Conservation (phyloP, 2,797 vertebrate species). For the Poecilia picta region DNA sequence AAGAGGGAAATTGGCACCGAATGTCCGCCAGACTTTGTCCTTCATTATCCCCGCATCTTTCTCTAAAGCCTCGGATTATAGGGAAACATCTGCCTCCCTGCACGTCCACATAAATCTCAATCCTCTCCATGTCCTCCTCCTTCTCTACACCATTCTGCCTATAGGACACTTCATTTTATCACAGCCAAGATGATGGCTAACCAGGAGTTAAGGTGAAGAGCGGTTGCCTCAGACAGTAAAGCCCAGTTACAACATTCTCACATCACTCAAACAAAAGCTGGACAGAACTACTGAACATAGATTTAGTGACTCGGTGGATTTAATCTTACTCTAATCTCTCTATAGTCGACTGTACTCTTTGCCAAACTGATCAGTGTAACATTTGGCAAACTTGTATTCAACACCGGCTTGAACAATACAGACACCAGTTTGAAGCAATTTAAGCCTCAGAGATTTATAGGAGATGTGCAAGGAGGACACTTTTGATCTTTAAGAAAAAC, state of each 20-base stretch:
- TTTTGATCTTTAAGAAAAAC: neutral
- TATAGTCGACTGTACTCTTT: neutral
- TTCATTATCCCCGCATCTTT: constrained; percentile 25
- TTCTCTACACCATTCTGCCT: constrained; percentile 21
- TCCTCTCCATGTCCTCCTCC: constrained; percentile 22
- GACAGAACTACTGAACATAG: neutral
- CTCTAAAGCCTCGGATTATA: constrained; percentile 55
- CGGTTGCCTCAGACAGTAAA: neutral
- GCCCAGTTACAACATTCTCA: neutral
- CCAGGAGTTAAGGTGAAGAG: neutral
- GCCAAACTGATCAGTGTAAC: neutral
- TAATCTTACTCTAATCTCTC: neutral
- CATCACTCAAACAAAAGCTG: neutral
- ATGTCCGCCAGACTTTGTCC: neutral
- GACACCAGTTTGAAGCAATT: neutral
- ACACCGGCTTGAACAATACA: neutral
- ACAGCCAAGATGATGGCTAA: neutral
- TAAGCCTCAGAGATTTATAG: neutral
- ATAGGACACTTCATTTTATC: neutral
- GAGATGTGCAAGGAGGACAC: neutral
- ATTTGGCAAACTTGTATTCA: neutral
- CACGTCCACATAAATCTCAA: constrained; percentile 39
- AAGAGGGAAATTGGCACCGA: neutral
- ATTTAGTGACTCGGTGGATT: neutral
- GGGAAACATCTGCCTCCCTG: constrained; percentile 57